Evolutionary conservation across 2,797 vertebrate genomes (phyloP).

Genomic region (Chaenodraco wilsoni): DNA sequence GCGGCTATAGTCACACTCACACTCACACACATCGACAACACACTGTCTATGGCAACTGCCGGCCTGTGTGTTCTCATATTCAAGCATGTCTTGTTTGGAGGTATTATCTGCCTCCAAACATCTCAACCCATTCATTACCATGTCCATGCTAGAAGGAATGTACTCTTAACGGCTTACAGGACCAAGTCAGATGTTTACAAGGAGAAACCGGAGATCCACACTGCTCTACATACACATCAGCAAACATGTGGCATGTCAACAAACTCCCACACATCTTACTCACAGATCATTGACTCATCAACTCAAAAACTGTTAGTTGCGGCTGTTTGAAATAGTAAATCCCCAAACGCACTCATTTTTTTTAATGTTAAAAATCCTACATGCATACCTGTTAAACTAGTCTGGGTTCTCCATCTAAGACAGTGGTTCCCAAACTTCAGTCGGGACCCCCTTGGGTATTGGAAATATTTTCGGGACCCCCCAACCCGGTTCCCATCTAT

Average conservation of each 20-base stretch:
- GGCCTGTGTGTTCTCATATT: slow-evolving; percentile 15
- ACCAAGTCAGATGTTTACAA: slow-evolving; percentile 25
- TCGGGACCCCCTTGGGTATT: too few relatives aligned
- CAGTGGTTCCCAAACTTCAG: too few relatives aligned
- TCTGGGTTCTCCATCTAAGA: not conserved
- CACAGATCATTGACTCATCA: slow-evolving; percentile 15
- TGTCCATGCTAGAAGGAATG: slow-evolving; percentile 24
- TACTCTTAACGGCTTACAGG: slow-evolving; percentile 15
- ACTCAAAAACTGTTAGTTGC: slow-evolving; percentile 1
- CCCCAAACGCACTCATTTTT: not conserved
- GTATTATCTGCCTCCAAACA: slow-evolving; percentile 19
- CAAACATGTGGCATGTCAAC: slow-evolving; percentile 46
- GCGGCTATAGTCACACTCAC: slow-evolving; percentile 6
- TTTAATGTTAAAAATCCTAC: not conserved
- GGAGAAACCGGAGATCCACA: slow-evolving; percentile 22
- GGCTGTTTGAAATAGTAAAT: slow-evolving; percentile 13
- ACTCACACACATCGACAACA: not conserved
- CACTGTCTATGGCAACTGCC: not conserved
- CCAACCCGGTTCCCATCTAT: too few relatives aligned
- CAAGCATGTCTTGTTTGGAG: slow-evolving; percentile 21
- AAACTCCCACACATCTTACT: slow-evolving; percentile 25
- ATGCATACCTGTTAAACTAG: not conserved
- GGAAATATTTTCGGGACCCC: too few relatives aligned
- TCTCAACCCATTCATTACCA: slow-evolving; percentile 42
- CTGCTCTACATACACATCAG: slow-evolving; percentile 36